Percentiles rank a stretch among this genome's conserved stretches.
These are phyloP conservation scores for Pangasius krempfi DNA, from an alignment of 2,797 vertebrate species.

Conservation along the genomic window DNA sequence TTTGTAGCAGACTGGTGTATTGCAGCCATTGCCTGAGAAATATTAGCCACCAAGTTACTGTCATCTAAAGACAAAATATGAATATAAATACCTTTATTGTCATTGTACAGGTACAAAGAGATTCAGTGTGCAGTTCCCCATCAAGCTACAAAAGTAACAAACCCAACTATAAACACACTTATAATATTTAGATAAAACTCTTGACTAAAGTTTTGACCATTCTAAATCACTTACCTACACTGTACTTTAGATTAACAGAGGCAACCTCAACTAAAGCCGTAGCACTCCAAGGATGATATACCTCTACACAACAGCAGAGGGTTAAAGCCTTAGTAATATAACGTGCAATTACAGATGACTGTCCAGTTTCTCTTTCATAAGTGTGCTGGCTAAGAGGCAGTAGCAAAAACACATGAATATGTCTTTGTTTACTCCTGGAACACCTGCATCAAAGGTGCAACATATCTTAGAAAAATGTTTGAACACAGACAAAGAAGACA, in stretches of 20 bases:
- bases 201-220: background rate
- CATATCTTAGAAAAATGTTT: background rate
- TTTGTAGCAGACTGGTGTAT: conserved; percentile 77
- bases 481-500: background rate
- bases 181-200: background rate
- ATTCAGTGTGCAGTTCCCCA: background rate
- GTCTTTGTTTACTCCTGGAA: conserved; percentile 72
- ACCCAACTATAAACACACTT: background rate
- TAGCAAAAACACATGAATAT: conserved; percentile 82
- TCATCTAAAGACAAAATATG: conserved; percentile 56
- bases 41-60: conserved; percentile 47
- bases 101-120: background rate
- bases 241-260: conserved; percentile 63
- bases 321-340: conserved; percentile 69
- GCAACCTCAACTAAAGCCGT: conserved; percentile 71
- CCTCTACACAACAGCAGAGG: conserved; percentile 75
- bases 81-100: background rate
- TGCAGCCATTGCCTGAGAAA: conserved; percentile 75
- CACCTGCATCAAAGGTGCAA: conserved; percentile 64
- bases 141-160: background rate
- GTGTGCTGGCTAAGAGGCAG: conserved; percentile 61
- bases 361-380: conserved; percentile 17
- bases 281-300: conserved; percentile 77
- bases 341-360: conserved; percentile 46
- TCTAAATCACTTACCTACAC: conserved; percentile 4